A percentile compares a stretch with the other conserved stretches of the same genome.
These are phyloP conservation scores for Dromiciops gliroides DNA, from an alignment of 2,113 vertebrate species.

Conservation along the genomic window DNA sequence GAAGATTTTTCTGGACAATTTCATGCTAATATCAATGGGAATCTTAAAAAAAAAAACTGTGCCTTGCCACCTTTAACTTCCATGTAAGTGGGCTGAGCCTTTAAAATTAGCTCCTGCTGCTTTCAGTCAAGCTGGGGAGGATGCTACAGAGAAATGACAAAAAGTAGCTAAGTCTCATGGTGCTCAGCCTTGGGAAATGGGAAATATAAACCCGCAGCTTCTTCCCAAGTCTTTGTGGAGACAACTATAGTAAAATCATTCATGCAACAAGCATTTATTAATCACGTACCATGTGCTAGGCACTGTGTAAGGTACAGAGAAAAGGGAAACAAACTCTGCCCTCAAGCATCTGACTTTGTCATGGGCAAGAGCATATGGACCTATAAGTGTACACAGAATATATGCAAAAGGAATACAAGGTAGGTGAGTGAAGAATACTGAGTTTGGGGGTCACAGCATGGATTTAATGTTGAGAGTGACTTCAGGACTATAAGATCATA, in stretches of 20 bases:
- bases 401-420: neutral
- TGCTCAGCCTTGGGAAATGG: slow-evolving; percentile 61
- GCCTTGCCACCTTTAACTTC: slow-evolving; percentile 45
- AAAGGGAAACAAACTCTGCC: neutral
- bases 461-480: neutral
- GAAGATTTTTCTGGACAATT: slow-evolving; percentile 28
- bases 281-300: neutral
- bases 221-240: neutral
- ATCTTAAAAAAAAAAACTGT: slow-evolving; percentile 57
- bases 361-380: neutral
- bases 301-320: neutral
- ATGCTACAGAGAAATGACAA: slow-evolving; percentile 20
- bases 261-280: neutral
- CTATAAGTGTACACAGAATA: neutral
- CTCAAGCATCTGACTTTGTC: neutral
- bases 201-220: slow-evolving; percentile 60
- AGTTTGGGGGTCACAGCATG: neutral
- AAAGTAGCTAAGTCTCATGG: neutral
- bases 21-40: slow-evolving; percentile 24
- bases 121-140: slow-evolving; percentile 39
- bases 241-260: neutral
- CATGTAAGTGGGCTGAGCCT: slow-evolving; percentile 50
- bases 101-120: slow-evolving; percentile 65
- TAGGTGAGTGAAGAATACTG: neutral
- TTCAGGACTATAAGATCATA: neutral